Base-by-base conservation (phyloP, 2,113 vertebrate genomes). In the Pterophyllum scalare region DNA sequence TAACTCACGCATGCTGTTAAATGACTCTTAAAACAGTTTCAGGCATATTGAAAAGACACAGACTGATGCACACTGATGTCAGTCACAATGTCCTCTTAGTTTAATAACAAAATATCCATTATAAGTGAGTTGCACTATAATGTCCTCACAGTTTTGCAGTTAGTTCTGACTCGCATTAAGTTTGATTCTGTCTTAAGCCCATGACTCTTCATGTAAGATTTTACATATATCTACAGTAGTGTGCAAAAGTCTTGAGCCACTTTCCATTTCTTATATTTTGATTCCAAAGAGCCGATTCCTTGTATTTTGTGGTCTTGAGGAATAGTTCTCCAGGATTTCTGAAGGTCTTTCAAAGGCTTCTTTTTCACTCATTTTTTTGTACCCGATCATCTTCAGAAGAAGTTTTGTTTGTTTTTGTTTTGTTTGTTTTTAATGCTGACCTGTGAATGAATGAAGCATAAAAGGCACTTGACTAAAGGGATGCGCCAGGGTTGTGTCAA, bases 1-100 rank as follows among this genome's bases (percentile, higher is more conserved):
- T 8, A 14, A n/a, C 7, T n/a, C 19, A 56, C 8, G 3, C 43
- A 3, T 52, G 67, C 0, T 54, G 17, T 14, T 0, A 0, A 52
- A 26, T 54, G 26, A 72, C 46, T 72, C 67, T 31, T 20, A 72
- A 72, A 1, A 11, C 19, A 72, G 46, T 54, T 72, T n/a, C 20
- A 72, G 31, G 67, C 6, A n/a, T 31, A 6, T 52, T 72, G 17
- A 52, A 24, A 31, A 72, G 43, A 52, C 43, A 52, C 24, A 70
- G 52, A 19, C 4, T 11, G 20, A 22, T n/a, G n/a, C 20, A 56
- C 54, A 22, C 9, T 12, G 10, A 57, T 22, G n/a, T n/a, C 54
- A 22, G 20, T 22, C 54, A n/a, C 8, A 56, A 56, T 56, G 20
- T 56, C 20, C 20, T 56, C 20, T 11, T 56, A 19, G 20, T 9